These are phyloP conservation scores for Calameuta idolon DNA, from an alignment of 2,888 invertebrate genomes.

Conservation along the genomic window DNA sequence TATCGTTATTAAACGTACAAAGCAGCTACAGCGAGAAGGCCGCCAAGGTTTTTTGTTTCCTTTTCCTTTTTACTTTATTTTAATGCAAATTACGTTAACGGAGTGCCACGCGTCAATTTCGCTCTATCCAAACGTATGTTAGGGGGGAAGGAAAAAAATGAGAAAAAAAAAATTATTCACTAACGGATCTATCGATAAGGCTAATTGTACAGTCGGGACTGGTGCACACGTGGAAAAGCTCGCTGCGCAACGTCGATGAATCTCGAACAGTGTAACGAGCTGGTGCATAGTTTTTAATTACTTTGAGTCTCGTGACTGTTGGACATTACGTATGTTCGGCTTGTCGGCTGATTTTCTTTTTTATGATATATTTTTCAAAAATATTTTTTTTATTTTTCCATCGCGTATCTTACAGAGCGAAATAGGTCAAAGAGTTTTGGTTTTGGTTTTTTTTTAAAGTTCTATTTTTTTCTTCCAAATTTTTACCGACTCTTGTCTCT, in stretches of 20 bases:
- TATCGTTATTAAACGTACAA: slow-evolving; percentile 1
- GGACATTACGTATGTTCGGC: not conserved
- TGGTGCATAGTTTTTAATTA: not conserved
- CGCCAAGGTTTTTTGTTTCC: not conserved
- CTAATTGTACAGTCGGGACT: not conserved
- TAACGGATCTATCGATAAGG: not conserved
- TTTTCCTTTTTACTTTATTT: not conserved
- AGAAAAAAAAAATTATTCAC: not conserved
- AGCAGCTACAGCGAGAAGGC: not conserved
- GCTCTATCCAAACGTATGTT: not conserved
- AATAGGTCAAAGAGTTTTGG: not conserved
- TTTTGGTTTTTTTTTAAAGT: not conserved
- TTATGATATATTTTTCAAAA: not conserved
- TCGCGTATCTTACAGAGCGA: not conserved
- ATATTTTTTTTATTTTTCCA: not conserved
- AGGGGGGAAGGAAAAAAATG: not conserved
- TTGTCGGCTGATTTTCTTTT: not conserved
- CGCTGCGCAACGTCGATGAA: not conserved
- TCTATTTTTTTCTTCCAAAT: not conserved
- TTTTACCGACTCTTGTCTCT: not conserved
- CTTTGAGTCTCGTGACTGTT: not conserved
- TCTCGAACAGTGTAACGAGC: not conserved
- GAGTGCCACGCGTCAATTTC: not conserved
- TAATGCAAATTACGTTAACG: not conserved
- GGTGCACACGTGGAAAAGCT: not conserved